phyloP scores from a whole-genome alignment of 2,113 vertebrate genomes.

The Erinaceus europaeus region DNA sequence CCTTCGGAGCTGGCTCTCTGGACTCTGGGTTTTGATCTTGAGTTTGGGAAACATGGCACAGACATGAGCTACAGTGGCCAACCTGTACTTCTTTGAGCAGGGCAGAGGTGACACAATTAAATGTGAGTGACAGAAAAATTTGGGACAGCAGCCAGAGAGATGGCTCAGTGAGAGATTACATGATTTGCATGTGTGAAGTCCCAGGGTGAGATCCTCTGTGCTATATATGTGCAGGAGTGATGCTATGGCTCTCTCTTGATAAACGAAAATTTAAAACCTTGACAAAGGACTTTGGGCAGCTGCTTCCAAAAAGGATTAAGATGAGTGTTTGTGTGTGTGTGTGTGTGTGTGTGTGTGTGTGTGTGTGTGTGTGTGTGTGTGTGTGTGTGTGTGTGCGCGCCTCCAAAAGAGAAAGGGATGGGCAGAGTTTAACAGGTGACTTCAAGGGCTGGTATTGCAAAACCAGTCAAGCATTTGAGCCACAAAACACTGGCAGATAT shows the following conservation, averaged over 20 bases:
- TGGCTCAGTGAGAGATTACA: too few species aligned
- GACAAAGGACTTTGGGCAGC: neutral
- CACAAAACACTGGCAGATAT: neutral
- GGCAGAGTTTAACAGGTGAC: neutral
- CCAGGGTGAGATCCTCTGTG: too few species aligned
- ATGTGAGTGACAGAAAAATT: neutral
- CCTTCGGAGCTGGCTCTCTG: neutral
- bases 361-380: too few species aligned
- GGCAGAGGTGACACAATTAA: neutral
- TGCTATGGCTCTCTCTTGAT: too few species aligned
- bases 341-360: too few species aligned
- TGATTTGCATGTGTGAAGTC: too few species aligned
- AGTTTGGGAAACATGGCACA: slow-evolving; percentile 21
- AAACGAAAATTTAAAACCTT: too few species aligned
- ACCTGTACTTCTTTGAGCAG: neutral
- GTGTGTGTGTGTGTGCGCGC: neutral
- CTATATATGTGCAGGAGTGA: too few species aligned
- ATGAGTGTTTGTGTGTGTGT: too few species aligned
- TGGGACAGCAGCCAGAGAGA: too few species aligned
- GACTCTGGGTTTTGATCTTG: slow-evolving; percentile 19
- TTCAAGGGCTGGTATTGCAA: neutral
- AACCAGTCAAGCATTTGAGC: neutral
- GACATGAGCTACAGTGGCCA: neutral
- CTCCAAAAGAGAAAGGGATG: neutral
- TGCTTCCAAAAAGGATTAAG: neutral